These are phyloP conservation scores for Anarhynchus alexandrinus DNA, from an alignment of 2,113 vertebrate species.

Conservation along the genomic window DNA sequence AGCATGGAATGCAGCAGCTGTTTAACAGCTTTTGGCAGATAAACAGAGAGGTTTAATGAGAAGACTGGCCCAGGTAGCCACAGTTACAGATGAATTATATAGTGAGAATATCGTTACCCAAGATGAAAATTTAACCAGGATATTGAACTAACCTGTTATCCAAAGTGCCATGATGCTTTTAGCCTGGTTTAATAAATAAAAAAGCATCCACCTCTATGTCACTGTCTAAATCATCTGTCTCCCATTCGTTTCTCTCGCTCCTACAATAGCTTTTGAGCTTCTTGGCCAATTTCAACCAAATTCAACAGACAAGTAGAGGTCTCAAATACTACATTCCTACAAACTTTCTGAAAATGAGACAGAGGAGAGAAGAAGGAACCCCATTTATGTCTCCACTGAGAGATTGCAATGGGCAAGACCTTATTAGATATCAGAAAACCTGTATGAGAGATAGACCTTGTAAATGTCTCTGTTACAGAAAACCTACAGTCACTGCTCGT, in stretches of 20 bases:
- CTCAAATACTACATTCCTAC: background rate
- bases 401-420: background rate
- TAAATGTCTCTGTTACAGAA: background rate
- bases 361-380: background rate
- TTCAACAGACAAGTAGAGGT: background rate
- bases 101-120: background rate
- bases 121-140: slow-evolving; percentile 18
- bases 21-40: background rate
- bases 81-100: background rate
- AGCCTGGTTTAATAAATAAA: background rate
- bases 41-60: background rate
- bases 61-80: slow-evolving; percentile 1
- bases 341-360: background rate
- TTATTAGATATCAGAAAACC: background rate
- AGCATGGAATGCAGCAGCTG: background rate
- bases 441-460: background rate
- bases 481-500: background rate
- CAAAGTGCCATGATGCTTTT: background rate
- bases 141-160: slow-evolving; percentile 1
- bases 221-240: background rate
- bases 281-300: background rate
- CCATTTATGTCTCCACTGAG: background rate
- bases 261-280: background rate
- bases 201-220: background rate
- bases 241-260: background rate